phyloP scores from a whole-genome alignment of 1,140 invertebrate species.

The Zaprionus kolodkinae region DNA sequence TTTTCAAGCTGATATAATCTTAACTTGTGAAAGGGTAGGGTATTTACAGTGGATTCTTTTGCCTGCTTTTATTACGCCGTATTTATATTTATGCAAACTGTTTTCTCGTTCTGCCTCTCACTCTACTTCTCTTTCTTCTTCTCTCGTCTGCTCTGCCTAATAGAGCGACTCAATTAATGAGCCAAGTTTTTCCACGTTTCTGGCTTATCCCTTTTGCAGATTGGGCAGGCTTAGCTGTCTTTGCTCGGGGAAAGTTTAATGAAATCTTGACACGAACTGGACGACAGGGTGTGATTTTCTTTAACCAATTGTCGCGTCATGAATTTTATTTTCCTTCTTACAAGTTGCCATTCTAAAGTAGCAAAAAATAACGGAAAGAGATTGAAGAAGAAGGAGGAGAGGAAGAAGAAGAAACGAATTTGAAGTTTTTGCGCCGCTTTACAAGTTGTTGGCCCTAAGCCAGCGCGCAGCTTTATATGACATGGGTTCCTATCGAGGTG shows the following conservation, averaged over 20 bases:
- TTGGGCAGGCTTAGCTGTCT: slow-evolving; percentile 64
- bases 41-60: not conserved
- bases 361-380: not conserved
- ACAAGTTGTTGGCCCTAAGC: slow-evolving; percentile 78
- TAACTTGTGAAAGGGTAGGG: not conserved
- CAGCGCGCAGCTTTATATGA: slow-evolving; percentile 56
- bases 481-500: slow-evolving; percentile 4
- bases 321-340: slow-evolving; percentile 75
- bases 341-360: slow-evolving; percentile 49
- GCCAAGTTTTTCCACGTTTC: slow-evolving; percentile 54
- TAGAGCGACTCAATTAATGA: slow-evolving; percentile 79
- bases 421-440: slow-evolving; percentile 54
- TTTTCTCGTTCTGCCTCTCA: slow-evolving; percentile 27
- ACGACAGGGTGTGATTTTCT: slow-evolving; percentile 34
- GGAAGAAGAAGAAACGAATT: slow-evolving; percentile 31
- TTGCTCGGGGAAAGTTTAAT: slow-evolving; percentile 61
- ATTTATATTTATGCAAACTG: slow-evolving; percentile 77
- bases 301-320: slow-evolving; percentile 71
- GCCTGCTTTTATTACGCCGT: slow-evolving; percentile 2
- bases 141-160: slow-evolving; percentile 42
- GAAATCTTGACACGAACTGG: slow-evolving; percentile 75
- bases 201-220: slow-evolving; percentile 24
- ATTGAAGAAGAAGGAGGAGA: slow-evolving; percentile 29
- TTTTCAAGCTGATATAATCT: not conserved
- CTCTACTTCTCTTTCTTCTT: not conserved